These are phyloP conservation scores for Amphiura filiformis DNA, from an alignment of 35 echinoderm and acorn worm genomes.

Conservation along the genomic window DNA sequence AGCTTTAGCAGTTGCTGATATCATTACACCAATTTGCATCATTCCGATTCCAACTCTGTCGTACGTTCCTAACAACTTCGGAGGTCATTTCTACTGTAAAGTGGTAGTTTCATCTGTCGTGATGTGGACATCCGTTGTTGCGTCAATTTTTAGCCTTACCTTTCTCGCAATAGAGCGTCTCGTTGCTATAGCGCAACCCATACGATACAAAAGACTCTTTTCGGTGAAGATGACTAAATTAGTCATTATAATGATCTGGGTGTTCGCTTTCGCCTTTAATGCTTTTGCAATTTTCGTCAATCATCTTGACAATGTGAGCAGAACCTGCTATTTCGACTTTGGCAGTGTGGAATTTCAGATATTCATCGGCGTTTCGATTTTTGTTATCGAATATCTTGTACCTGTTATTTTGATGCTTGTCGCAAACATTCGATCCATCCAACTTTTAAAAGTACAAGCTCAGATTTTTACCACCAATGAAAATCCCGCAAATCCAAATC, in stretches of 20 bases:
- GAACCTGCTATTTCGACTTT: too few relatives aligned
- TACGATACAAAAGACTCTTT: constrained; percentile 49
- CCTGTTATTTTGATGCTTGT: not conserved
- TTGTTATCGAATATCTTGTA: not conserved
- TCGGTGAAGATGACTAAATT: constrained; percentile 18
- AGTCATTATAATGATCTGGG: constrained; percentile 51
- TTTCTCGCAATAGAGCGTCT: constrained; percentile 62
- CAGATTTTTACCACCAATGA: too few relatives aligned
- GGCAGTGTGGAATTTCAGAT: not conserved
- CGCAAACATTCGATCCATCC: not conserved
- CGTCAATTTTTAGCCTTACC: constrained; percentile 67
- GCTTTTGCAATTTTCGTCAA: constrained; percentile 37
- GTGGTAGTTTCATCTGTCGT: constrained; percentile 37
- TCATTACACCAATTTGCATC: constrained; percentile 50
- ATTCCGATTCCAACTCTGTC: constrained; percentile 31
- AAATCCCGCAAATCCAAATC: too few relatives aligned
- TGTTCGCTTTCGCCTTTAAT: constrained; percentile 40
- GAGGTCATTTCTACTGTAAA: constrained; percentile 56
- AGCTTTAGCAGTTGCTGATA: constrained; percentile 66
- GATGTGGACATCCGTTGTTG: constrained; percentile 75
- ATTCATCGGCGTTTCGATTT: not conserved
- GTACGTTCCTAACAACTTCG: not conserved
- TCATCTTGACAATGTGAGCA: not conserved
- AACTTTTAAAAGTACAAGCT: not conserved
- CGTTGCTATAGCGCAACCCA: constrained; percentile 58